Evolutionary conservation across 2,113 vertebrate species (phyloP), one percentile per base, ranked within the genome.

Genomic region (Chaenocephalus aceratus): DNA sequence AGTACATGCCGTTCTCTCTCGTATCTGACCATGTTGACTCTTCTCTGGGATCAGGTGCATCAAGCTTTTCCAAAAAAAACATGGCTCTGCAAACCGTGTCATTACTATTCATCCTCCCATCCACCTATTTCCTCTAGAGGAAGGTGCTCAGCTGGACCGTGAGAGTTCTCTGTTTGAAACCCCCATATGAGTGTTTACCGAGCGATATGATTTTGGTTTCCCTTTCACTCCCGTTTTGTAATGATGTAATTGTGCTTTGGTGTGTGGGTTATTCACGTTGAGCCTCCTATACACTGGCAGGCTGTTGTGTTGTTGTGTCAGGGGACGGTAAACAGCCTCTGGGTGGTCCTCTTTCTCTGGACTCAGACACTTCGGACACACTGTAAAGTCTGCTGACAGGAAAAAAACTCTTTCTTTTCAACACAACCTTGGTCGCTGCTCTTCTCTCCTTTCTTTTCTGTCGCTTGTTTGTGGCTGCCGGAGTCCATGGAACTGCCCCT

Each of bases 281-380:
- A 69, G 69, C 45, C 68, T 46, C 64, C 26, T 49, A 16, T 57
- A 46, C 56, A 45, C 60, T 63, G 48, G 4, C 53, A 10, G 72
- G 51, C 75, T 82, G 84, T 87, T 82, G 84, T 89, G 88, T 75
- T 80, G 90, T 90, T 88, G 81, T 90, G 85, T 89, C 75, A 74
- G 72, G 81, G 77, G 60, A 77, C 49, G 76, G 87, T 91, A 91
- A 91, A 94, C 92, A 93, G 36, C 26, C 81, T 77, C 80, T 92
- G 93, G 92, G 92, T 94, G 93, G 93, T 92, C 92, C 44, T 72
- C 57, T 78, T 79, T 76, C 78, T 86, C 61, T 18, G 77, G 84
- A 80, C 75, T 58, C 54, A n/a, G 34, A 56, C 82, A 72, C 75
- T 54, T 71, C 3, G 77, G 85, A 87, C 85, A 69, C 69, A 86